Base-by-base conservation (phyloP, 2,797 vertebrate genomes). In the Macrochelys suwanniensis region DNA sequence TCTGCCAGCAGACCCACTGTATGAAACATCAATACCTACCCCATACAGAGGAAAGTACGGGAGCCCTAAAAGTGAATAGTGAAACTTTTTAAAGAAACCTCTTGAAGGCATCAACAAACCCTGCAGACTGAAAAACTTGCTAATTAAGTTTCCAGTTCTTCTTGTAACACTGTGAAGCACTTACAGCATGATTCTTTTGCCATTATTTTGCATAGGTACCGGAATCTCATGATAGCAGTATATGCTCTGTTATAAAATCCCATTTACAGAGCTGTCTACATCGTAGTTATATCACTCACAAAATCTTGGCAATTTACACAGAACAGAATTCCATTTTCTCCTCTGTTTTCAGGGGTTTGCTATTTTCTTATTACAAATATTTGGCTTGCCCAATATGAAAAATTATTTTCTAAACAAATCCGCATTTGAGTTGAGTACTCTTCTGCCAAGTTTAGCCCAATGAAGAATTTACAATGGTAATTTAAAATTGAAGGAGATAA, bases 281-380 rank as follows among this genome's bases (percentile, higher is more conserved):
- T 19, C 28, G 23, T 16, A 57, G 25, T 45, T 47, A 68, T 80
- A 71, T n/a, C 25, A 71, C 50, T 51, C 12, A 31, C 59, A 4
- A 42, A 45, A 33, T 19, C 49, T 50, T 49, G 45, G 26, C 37
- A 68, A 87, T 6, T 49, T 53, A 84, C 3, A 91, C 80, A 95
- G 56, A 89, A 91, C 6, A 6, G 21, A 49, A 85, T 92, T 97
- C 85, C 50, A 77, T 94, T n/a, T 88, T 94, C 89, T 8, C 42
- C 47, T 11, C 47, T 49, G 9, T 23, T 51, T 59, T n/a, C 42
- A 54, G 28, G 16, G 15, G 2, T 47, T 65, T 80, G 65, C 4
- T 57, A 81, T 89, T 92, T 82, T 82, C 94, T 94, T 90, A 90
- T 49, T 76, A 33, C 81, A 89, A 95, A 94, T 96, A 87, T 19